phyloP scores from a whole-genome alignment of 2,888 invertebrate genomes.

The Malthinus seriepunctatus region DNA sequence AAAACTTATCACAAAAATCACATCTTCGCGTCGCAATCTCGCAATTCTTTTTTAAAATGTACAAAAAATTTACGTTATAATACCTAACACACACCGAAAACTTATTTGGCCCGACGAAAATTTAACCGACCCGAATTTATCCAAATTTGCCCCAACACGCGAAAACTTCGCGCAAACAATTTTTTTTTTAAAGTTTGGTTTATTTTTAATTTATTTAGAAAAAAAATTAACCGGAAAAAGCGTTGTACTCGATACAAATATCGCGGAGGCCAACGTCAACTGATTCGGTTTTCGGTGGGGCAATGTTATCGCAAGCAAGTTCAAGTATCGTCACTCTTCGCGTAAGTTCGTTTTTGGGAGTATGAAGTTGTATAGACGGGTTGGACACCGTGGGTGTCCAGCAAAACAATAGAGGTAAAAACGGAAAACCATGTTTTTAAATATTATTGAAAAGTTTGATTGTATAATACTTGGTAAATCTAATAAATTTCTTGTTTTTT shows the following conservation, averaged over 20 bases:
- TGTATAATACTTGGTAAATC: background rate
- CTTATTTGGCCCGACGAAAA: too few species aligned
- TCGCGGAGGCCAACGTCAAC: constrained; percentile 3
- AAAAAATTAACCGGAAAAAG: constrained; percentile 1
- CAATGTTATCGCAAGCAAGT: background rate
- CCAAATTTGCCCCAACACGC: too few species aligned
- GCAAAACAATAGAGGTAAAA: constrained; percentile 21
- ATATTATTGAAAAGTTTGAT: background rate
- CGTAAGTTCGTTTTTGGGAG: background rate
- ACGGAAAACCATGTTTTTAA: background rate
- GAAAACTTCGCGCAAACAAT: too few species aligned
- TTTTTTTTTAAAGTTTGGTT: too few species aligned
- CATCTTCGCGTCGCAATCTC: background rate
- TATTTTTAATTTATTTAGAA: background rate
- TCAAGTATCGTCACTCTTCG: background rate
- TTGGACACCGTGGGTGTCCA: constrained; percentile 28
- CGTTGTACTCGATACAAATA: background rate
- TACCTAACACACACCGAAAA: too few species aligned
- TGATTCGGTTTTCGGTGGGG: background rate
- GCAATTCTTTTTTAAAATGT: too few species aligned
- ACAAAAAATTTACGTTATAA: too few species aligned
- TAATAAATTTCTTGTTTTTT: too few species aligned
- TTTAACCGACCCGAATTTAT: too few species aligned
- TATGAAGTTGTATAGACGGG: constrained; percentile 18
- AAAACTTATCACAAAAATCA: constrained; percentile 1